Percentiles rank a stretch among this genome's conserved stretches.
These are phyloP conservation scores for Teleiodes luculella DNA, from an alignment of 2,888 invertebrate genomes.

Conservation along the genomic window DNA sequence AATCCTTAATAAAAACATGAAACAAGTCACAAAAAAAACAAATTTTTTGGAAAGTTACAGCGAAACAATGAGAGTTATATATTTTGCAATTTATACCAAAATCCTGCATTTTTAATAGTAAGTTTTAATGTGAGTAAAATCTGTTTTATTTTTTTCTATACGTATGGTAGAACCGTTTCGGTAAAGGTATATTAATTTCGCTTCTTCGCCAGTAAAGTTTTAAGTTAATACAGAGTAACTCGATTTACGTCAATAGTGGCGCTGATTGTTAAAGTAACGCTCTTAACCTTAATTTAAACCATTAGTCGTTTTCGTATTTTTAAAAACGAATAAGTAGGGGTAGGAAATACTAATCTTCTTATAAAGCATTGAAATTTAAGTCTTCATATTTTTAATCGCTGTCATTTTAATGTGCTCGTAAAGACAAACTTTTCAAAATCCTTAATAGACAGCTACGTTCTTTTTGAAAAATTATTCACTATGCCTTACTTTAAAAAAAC, in stretches of 20 bases:
- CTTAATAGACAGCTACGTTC: too few species aligned
- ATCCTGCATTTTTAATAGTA: conserved; percentile 76
- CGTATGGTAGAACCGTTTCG: conserved; percentile 42
- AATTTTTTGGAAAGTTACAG: conserved; percentile 38
- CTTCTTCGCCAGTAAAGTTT: conserved; percentile 59
- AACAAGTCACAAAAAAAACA: conserved; percentile 11
- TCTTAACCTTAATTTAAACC: too few species aligned
- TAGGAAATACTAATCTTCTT: too few species aligned
- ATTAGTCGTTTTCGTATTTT: too few species aligned
- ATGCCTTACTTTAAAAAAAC: too few species aligned
- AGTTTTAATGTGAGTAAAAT: conserved; percentile 67
- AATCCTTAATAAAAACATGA: conserved; percentile 14
- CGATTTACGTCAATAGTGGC: conserved; percentile 35
- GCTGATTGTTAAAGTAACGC: too few species aligned
- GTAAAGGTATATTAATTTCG: conserved; percentile 49
- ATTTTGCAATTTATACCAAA: conserved; percentile 77
- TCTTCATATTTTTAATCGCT: too few species aligned
- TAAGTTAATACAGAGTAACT: conserved; percentile 52
- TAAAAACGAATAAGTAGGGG: too few species aligned
- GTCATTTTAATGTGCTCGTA: too few species aligned
- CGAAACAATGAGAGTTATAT: conserved; percentile 59
- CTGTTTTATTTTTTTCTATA: conserved; percentile 33
- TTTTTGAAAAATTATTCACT: too few species aligned
- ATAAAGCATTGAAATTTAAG: too few species aligned
- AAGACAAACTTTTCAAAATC: too few species aligned